phyloP scores from a whole-genome alignment of 64 coral and sea anemone species.

The Cladopsammia gracilis region DNA sequence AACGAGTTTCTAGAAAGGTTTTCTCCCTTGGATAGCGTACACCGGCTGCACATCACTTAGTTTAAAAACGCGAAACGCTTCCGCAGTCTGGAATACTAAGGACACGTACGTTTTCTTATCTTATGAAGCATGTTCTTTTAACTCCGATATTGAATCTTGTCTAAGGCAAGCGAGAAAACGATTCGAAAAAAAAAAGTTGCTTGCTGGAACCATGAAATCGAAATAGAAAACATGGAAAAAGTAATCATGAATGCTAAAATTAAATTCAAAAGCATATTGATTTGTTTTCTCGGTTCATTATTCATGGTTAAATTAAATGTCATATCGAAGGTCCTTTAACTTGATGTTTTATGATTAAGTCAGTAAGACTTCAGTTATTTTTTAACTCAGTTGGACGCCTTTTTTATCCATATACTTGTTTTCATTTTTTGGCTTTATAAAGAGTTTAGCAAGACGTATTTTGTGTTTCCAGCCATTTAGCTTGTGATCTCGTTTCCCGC shows the following conservation, averaged over 20 bases:
- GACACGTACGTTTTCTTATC: no score
- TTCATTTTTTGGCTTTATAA: no score
- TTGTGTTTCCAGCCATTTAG: no score
- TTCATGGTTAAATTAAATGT: neutral
- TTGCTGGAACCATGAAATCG: no score
- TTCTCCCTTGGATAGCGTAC: neutral
- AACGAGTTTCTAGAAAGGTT: constrained; percentile 3
- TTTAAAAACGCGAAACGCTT: neutral
- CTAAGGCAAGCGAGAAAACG: neutral
- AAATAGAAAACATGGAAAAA: neutral
- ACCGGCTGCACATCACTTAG: neutral
- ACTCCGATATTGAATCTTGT: neutral
- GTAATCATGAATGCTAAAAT: neutral
- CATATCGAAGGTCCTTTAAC: neutral
- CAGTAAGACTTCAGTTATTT: no score
- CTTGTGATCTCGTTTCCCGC: no score
- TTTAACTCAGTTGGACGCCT: no score
- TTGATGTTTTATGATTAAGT: neutral
- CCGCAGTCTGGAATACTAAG: no score
- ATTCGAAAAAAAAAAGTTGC: neutral
- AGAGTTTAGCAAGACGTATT: no score
- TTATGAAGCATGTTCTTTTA: no score
- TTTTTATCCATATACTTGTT: no score
- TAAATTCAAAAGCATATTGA: neutral
- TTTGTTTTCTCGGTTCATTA: neutral